phyloP scores from a whole-genome alignment of 2,113 vertebrate genomes.

The Protomyctophum bolini region DNA sequence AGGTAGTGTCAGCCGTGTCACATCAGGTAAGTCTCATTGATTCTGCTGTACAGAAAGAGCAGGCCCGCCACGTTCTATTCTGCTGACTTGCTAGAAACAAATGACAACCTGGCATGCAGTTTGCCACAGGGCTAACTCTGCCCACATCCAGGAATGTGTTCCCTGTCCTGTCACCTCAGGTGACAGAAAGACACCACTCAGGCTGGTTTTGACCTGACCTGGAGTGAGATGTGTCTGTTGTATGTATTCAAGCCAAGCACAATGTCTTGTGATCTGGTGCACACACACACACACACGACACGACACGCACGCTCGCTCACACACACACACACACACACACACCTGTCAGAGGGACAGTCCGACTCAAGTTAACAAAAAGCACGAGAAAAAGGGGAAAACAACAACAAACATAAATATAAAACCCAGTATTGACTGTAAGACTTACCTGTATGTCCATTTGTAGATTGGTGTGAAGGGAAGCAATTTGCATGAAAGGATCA shows the following conservation, averaged over 20 bases:
- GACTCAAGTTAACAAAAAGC: slow-evolving; percentile 42
- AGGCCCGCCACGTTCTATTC: slow-evolving; percentile 54
- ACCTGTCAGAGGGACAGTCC: slow-evolving; percentile 35
- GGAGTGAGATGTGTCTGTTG: slow-evolving; percentile 52
- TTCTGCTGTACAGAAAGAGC: slow-evolving; percentile 54
- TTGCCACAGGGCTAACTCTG: slow-evolving; percentile 29
- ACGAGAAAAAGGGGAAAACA: slow-evolving; percentile 24
- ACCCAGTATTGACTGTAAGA: slow-evolving; percentile 46
- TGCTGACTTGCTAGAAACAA: slow-evolving; percentile 63
- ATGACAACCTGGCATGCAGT: slow-evolving; percentile 51
- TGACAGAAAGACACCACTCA: slow-evolving; percentile 41
- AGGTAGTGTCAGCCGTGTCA: slow-evolving; percentile 63
- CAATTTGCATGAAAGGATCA: slow-evolving; percentile 71
- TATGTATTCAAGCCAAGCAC: slow-evolving; percentile 31
- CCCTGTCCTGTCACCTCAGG: slow-evolving; percentile 41
- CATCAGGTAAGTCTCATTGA: slow-evolving; percentile 62
- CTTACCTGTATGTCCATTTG: slow-evolving; percentile 56
- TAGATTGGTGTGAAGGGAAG: slow-evolving; percentile 65
- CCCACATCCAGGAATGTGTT: slow-evolving; percentile 24
- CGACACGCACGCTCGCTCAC: too few relatives aligned
- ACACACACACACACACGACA: too few relatives aligned
- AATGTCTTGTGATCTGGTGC: slow-evolving; percentile 59
- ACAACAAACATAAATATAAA: slow-evolving; percentile 42
- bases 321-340: slow-evolving; percentile 23
- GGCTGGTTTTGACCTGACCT: slow-evolving; percentile 37